Base-by-base conservation (phyloP, 2,797 vertebrate genomes). In the Halcyon leucocephala region DNA sequence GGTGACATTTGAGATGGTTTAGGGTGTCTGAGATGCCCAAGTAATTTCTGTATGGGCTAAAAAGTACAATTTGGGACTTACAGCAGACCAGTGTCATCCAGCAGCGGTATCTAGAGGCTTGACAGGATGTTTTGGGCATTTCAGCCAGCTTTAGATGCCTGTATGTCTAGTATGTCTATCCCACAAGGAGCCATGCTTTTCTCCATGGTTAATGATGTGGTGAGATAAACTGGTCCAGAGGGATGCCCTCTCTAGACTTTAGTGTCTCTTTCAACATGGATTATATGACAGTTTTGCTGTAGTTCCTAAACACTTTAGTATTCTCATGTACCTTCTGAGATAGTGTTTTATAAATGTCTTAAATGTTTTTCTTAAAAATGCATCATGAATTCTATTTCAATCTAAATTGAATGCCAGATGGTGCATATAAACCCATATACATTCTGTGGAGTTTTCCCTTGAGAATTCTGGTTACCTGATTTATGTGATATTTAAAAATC, bases 1-100 rank as follows among this genome's bases (percentile, higher is more conserved):
- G 31, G 31, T 57, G 26, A 61, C 31, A 35, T 41, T 62, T 69
- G 35, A 31, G 29, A 8, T 67, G 24, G 31, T 66, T 58, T 60
- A 79, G n/a, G 21, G 2, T 58, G 10, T 71, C 42, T 62, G 0
- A 80, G 28, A 24, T 82, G 28, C 21, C 20, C 0, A 0, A 41
- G 9, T 89, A 77, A 46, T 66, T 82, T 80, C 72, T 48, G 1
- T 54, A 4, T 55, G 55, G 48, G 12, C 42, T 58, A 22, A 73
- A 37, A 92, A 37, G 14, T 64, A n/a, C 7, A 70, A 5, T 10
- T 25, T 2, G 2, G 55, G 29, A 28, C 22, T 16, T 86, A 5
- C 25, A 82, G 42, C 37, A 71, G 19, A 55, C 9, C 64, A 52
- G 1, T 70, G 3, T 73, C 31, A 9, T 77, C 44, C 42, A 82